A percentile compares a stretch with the other conserved stretches of the same genome.
Conservation (phyloP, 2,113 vertebrate species). For the Myotis davidii region DNA sequence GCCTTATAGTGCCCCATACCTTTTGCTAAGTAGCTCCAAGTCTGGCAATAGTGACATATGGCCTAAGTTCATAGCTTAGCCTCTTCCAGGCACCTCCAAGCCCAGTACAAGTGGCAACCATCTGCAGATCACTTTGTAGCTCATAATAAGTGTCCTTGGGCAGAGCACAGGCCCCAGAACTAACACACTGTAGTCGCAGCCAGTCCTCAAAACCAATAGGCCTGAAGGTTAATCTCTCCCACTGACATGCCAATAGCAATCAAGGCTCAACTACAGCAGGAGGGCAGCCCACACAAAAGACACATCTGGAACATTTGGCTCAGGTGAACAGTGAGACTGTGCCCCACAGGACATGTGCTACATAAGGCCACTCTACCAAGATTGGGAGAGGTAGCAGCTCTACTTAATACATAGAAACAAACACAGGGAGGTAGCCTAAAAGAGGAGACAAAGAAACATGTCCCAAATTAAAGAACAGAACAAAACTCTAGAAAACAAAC, state of each 20-base stretch:
- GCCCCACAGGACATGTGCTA: background rate
- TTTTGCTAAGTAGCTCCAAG: too few species aligned
- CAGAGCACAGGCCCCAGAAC: background rate
- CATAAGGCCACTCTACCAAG: too few species aligned
- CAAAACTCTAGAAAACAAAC: background rate
- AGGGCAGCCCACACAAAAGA: background rate
- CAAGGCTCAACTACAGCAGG: background rate
- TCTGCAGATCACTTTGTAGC: background rate
- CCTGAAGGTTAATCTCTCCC: background rate
- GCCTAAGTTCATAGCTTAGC: too few species aligned
- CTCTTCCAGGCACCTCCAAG: background rate
- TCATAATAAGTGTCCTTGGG: background rate
- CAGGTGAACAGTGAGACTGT: background rate
- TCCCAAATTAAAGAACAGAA: background rate
- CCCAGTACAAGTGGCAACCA: background rate
- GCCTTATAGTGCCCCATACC: too few species aligned
- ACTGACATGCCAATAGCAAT: too few species aligned
- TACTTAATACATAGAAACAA: background rate
- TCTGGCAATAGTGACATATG: too few species aligned
- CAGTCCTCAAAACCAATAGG: background rate
- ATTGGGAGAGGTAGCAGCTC: background rate
- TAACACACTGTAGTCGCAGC: background rate
- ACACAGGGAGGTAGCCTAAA: background rate
- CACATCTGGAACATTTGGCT: background rate
- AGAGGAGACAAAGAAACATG: background rate